Evolutionary conservation across 2,797 vertebrate genomes (phyloP), one percentile per base, ranked within the genome.

Genomic region (Fistularia commersonii): DNA sequence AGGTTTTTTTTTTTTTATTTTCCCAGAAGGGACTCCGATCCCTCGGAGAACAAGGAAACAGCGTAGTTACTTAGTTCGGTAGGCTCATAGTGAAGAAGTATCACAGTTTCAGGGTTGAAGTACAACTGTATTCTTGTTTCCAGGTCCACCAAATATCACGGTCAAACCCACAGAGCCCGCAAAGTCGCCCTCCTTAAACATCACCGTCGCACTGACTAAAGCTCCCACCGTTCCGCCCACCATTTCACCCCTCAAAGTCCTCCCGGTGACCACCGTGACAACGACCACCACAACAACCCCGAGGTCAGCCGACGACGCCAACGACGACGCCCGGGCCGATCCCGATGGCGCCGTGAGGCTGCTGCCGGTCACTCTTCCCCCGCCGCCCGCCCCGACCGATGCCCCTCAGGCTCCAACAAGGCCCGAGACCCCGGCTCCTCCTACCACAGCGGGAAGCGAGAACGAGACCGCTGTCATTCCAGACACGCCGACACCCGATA

Each of bases 131-230:
- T 57, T 69, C 13, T 53, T 68, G 39, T 54, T 49, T 55, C 8
- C 40, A 86, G 84, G 51, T 59, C 81, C 57, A 71, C 57, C 68
- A 48, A 63, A 68, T 55, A 32, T 61, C 57, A 69, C 82, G 42
- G 37, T 57, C 57, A 79, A 72, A 51, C 68, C 80, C 32, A 62
- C 74, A 55, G 60, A 64, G 7, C 62, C 72, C 6, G 61, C 82
- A 5, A 11, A 32, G 0, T 39, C 67, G 12, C 60, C 64, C 36
- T 54, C 41, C 33, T 41, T 68, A 48, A 79, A 72, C 58, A 0
- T 61, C 23, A 77, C 75, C 45, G 48, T 32, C 1, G 10, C 54
- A 37, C 36, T 3, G 38, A 38, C 66, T 15, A 45, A 56, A 31
- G 36, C 44, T 12, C 34, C 47, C 42, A 15, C 62, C 5, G 40